Conservation (phyloP, 2,113 vertebrate species). For the Centropristis striata region DNA sequence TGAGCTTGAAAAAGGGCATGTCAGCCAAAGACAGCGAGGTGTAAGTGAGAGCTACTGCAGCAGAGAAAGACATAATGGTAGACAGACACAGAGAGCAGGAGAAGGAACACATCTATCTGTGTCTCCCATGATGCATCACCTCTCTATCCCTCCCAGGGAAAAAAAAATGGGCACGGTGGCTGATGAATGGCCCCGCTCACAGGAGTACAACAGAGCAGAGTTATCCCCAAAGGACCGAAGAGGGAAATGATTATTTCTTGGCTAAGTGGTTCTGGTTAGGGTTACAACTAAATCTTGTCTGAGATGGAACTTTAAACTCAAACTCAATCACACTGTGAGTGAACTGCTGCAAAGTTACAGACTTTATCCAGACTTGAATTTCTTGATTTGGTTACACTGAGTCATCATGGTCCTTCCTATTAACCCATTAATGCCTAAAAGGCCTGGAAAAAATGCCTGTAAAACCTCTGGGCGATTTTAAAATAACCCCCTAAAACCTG, state of each 20-base stretch:
- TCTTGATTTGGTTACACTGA: conserved; percentile 12
- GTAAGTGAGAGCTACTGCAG: conserved; percentile 18
- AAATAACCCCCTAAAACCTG: no score
- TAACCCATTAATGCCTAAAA: no score
- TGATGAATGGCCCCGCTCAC: conserved; percentile 49
- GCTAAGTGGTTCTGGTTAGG: conserved; percentile 46
- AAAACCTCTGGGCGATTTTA: no score
- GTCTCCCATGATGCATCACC: conserved; percentile 49
- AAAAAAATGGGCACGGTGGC: conserved; percentile 27
- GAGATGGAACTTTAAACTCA: conserved; percentile 37
- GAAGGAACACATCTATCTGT: conserved; percentile 38
- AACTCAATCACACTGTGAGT: background rate
- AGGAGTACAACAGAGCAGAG: conserved; percentile 35
- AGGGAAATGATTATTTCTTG: conserved; percentile 46
- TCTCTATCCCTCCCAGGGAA: conserved; percentile 35
- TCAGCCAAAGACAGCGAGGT: conserved; percentile 41
- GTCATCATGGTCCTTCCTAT: background rate
- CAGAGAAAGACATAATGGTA: conserved; percentile 32
- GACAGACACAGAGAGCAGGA: conserved; percentile 11
- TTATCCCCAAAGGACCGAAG: conserved; percentile 27
- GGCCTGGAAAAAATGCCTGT: no score
- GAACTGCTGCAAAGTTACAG: conserved; percentile 2
- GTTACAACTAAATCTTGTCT: conserved; percentile 50
- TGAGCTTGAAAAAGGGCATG: conserved; percentile 13
- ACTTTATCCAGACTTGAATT: conserved; percentile 10